Base-by-base conservation (phyloP, 2,888 invertebrate genomes). In the Dryococelus australis region DNA sequence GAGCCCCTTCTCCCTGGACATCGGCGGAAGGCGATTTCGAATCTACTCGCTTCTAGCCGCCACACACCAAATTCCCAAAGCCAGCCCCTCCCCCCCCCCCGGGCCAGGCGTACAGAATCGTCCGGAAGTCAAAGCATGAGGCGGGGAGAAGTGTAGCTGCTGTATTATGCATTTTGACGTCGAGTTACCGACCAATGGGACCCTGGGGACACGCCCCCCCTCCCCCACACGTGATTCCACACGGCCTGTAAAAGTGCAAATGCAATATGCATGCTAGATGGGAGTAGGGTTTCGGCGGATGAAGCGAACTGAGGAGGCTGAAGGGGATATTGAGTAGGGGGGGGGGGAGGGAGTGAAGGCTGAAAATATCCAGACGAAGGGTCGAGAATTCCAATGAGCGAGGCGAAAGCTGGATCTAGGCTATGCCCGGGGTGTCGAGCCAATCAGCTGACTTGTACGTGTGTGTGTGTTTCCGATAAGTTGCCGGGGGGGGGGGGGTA, bases 111-210 rank as follows among this genome's bases (percentile, higher is more conserved):
- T 1, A 65, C 65, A n/a, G 65, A n/a, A 65, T 8, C 12, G 24
- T 24, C 65, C 65, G n/a, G 65, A 65, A 65, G 24, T 65, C 65
- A 65, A 3, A 65, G 65, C 12, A 51, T 0, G 65, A 24, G 24
- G 65, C 65, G 65, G 16, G n/a, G 65, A 65, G 65, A 65, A 65
- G 65, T 65, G 65, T 24, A 24, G 86, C 65, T 85, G 81, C 84
- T 88, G 87, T 87, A 88, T 88, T 88, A 88, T 88, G 88, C 88
- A 88, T 88, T 86, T 86, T 88, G 88, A 88, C 88, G 88, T 87
- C 43, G 86, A 87, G 88, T 87, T 88, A 88, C 87, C 80, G 88
- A 86, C 88, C 87, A 88, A 88, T 88, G 88, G 87, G 81, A 87
- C 88, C 65, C 88, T 43, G 79, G 88, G 86, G 87, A 86, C 85